Conservation (phyloP, 2,888 invertebrate genomes). For the Calliscelio sp. region DNA sequence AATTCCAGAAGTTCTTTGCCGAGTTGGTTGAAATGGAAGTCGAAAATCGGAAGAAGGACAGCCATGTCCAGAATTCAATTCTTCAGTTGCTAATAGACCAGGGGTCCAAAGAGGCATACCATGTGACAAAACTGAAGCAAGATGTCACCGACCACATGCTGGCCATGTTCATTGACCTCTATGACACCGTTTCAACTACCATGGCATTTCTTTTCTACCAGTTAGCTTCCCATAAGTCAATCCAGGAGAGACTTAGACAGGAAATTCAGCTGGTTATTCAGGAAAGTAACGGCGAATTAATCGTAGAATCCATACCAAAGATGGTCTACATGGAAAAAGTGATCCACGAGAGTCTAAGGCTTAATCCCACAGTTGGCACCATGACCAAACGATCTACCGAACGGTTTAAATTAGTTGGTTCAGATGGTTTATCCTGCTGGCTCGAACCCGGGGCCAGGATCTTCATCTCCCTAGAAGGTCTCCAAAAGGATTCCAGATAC, state of each 20-base stretch:
- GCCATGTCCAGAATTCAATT: neutral
- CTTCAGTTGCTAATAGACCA: slow-evolving; percentile 66
- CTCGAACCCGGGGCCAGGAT: slow-evolving; percentile 74
- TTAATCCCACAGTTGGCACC: slow-evolving; percentile 42
- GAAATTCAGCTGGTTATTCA: slow-evolving; percentile 85
- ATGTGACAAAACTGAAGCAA: neutral
- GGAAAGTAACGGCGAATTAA: slow-evolving; percentile 83
- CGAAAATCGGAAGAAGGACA: neutral
- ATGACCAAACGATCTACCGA: slow-evolving; percentile 74
- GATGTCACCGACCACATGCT: slow-evolving; percentile 85
- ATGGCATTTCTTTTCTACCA: slow-evolving; percentile 86
- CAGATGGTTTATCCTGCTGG: slow-evolving; percentile 75
- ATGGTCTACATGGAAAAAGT: slow-evolving; percentile 87
- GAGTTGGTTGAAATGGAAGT: neutral
- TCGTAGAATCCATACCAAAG: slow-evolving; percentile 86
- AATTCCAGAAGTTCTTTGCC: slow-evolving; percentile 2
- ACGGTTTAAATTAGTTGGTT: slow-evolving; percentile 72
- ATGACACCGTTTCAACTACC: slow-evolving; percentile 87
- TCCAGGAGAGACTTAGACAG: slow-evolving; percentile 86
- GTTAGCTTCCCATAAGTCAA: slow-evolving; percentile 85
- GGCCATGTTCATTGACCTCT: slow-evolving; percentile 87
- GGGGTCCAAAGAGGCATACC: neutral
- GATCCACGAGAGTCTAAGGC: slow-evolving; percentile 80
- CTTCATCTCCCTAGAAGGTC: slow-evolving; percentile 55
- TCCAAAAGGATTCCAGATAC: slow-evolving; percentile 76